phyloP scores from a whole-genome alignment of 2,888 invertebrate species.

The Rambutsinella grinnellia region DNA sequence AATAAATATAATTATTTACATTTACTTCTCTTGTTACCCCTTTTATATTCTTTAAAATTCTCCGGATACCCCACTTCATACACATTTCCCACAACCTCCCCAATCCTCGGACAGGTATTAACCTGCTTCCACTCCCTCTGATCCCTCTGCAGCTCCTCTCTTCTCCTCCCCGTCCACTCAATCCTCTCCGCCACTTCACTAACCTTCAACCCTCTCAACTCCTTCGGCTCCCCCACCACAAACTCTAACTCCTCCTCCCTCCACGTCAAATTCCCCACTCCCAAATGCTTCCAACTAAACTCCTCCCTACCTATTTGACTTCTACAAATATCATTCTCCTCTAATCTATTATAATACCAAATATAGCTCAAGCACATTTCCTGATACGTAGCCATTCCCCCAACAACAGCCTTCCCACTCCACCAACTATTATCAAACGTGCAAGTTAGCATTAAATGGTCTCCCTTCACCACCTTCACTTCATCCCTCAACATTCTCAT shows the following conservation, averaged over 20 bases:
- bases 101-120: background rate
- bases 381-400: background rate
- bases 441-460: constrained; percentile 6
- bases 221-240: background rate
- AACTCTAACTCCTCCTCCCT: background rate
- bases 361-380: background rate
- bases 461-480: constrained; percentile 35
- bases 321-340: background rate
- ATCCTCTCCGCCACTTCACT: background rate
- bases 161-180: background rate
- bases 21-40: too few species aligned
- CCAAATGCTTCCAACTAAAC: background rate
- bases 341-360: background rate
- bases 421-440: background rate
- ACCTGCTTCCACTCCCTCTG: background rate
- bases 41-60: background rate
- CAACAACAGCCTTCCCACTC: background rate
- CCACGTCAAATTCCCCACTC: background rate
- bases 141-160: background rate
- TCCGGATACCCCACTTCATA: background rate
- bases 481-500: constrained; percentile 10
- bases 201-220: background rate
- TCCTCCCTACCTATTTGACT: background rate
- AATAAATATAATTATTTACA: too few species aligned
- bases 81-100: background rate